Base-by-base conservation (phyloP, 1,140 invertebrate genomes). In the Zaprionus nigranus region DNA sequence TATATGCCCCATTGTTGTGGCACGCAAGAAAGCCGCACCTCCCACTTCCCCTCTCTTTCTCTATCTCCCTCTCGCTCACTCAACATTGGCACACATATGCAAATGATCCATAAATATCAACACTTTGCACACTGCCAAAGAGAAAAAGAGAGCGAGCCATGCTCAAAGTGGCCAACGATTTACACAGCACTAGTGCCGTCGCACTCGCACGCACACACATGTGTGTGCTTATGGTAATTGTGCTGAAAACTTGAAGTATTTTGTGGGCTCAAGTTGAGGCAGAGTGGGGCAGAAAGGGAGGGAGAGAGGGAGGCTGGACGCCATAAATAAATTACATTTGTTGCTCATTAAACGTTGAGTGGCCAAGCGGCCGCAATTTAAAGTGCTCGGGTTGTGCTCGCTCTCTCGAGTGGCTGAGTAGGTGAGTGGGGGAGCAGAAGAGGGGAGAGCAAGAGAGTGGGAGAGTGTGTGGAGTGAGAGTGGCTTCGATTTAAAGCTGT, bases 91-190 rank as follows among this genome's bases (percentile, higher is more conserved):
- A 78, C 82, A 85, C 67, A 85, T 88, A 88, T 88, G 85, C 85
- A 88, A 88, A 88, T 90, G 85, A 88, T 88, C 85, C 85, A 88
- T 88, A 88, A 88, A 90, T 88, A 88, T 88, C 85, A 88, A 88
- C 85, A 88, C 85, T 90, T 90, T 70, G 77, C 79, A 51, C 61
- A 66, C 58, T 56, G 60, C n/a, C 38, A 57, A 58, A 51, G n/a
- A 43, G 46, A 62, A 38, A 49, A 13, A 38, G 13, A 46, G 64
- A 13, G 26, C 6, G 20, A 11, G 38, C 0, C 67, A 68, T 73
- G 65, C 78, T 78, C 78, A 87, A 87, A 87, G 84, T 88, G 81
- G 78, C 68, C 84, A 71, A 67, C 81, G 79, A 88, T 87, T 87
- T 87, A 88, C 86, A 76, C 53, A 67, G 30, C 30, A 34, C 30